Conservation (phyloP, 2,113 vertebrate genomes). For the Lophochroa leadbeateri region DNA sequence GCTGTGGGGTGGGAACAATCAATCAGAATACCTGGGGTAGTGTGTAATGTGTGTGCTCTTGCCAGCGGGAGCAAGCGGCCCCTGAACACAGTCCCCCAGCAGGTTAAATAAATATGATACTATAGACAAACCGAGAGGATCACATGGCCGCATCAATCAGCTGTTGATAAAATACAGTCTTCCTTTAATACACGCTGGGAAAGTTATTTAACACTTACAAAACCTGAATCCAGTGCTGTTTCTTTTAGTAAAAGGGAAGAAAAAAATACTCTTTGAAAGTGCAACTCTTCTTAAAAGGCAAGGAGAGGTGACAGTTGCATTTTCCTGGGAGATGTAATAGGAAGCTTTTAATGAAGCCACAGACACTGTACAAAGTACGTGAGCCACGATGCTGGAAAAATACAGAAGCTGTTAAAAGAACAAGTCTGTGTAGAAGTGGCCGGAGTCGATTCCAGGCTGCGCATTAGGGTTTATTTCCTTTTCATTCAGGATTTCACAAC, state of each 20-base stretch:
- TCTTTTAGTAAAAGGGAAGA: slow-evolving; percentile 54
- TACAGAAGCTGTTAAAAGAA: slow-evolving; percentile 40
- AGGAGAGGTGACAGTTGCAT: slow-evolving; percentile 5
- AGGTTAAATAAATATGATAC: slow-evolving; percentile 99
- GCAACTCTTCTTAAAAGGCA: slow-evolving; percentile 73
- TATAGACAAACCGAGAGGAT: slow-evolving; percentile 88
- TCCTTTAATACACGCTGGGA: slow-evolving; percentile 83
- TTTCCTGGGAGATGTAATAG: slow-evolving; percentile 28
- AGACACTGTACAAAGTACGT: neutral
- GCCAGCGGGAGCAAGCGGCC: slow-evolving; percentile 87
- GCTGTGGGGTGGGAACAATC: slow-evolving; percentile 92
- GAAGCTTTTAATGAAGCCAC: slow-evolving; percentile 42
- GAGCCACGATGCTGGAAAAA: slow-evolving; percentile 6
- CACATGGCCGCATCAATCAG: slow-evolving; percentile 89
- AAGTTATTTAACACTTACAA: slow-evolving; percentile 86
- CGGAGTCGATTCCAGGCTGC: slow-evolving; percentile 16
- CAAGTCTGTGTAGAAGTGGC: slow-evolving; percentile 18
- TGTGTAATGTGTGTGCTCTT: slow-evolving; percentile 91
- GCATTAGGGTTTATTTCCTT: slow-evolving; percentile 31
- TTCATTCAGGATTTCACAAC: slow-evolving; percentile 31
- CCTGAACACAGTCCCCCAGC: slow-evolving; percentile 88
- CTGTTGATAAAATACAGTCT: slow-evolving; percentile 86
- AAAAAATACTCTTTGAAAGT: slow-evolving; percentile 70
- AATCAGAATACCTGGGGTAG: slow-evolving; percentile 92
- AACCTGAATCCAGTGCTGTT: slow-evolving; percentile 67